Conservation (phyloP, 1,140 invertebrate species). For the Belonocnema kinseyi region DNA sequence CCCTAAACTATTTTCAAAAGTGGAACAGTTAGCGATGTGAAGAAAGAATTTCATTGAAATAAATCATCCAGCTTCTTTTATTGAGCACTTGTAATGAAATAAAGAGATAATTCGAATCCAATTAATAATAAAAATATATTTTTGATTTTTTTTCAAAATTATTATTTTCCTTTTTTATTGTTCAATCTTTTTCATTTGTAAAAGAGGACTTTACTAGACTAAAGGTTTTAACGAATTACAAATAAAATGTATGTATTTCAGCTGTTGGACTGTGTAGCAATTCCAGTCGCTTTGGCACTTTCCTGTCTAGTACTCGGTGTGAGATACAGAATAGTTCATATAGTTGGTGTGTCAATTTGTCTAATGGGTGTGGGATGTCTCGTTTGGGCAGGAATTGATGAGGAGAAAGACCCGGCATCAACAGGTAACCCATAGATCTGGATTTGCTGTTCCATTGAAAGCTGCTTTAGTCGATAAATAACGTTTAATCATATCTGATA, state of each 20-base stretch:
- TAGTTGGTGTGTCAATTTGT: slow-evolving; percentile 87
- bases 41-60: too few species aligned
- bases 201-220: too few species aligned
- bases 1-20: too few species aligned
- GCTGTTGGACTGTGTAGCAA: slow-evolving; percentile 91
- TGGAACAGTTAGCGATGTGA: too few species aligned
- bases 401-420: slow-evolving; percentile 75
- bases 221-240: background rate
- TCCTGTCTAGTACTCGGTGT: slow-evolving; percentile 83
- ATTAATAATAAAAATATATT: too few species aligned
- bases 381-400: slow-evolving; percentile 89
- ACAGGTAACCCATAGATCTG: slow-evolving; percentile 73
- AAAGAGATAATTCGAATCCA: too few species aligned
- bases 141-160: too few species aligned
- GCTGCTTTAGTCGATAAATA: slow-evolving; percentile 1
- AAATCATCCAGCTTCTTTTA: too few species aligned
- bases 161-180: too few species aligned
- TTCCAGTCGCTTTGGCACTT: slow-evolving; percentile 86
- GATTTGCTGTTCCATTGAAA: background rate
- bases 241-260: slow-evolving; percentile 76
- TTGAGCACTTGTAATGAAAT: too few species aligned
- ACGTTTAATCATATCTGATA: too few species aligned
- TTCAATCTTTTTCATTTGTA: background rate
- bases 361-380: slow-evolving; percentile 89
- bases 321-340: slow-evolving; percentile 85